A percentile compares a stretch with the other conserved stretches of the same genome.
Evolutionary conservation across 2,888 invertebrate species (phyloP).

Genomic region (Chaetoderma sp.): DNA sequence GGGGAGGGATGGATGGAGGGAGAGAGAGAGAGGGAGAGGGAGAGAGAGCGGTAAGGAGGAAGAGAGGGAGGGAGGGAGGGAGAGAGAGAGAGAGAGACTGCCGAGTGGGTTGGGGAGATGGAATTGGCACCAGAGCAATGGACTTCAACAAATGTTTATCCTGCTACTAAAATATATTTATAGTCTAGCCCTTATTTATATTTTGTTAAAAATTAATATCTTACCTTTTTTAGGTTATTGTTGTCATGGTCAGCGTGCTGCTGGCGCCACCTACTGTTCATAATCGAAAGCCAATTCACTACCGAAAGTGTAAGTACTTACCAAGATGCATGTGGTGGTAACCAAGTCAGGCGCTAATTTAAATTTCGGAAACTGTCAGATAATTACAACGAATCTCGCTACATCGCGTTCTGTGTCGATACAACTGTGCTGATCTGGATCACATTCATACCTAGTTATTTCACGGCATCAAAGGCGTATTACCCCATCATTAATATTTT

Average conservation of each 20-base stretch:
- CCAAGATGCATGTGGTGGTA: no score
- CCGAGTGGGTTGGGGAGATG: no score
- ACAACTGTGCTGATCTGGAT: constrained; percentile 51
- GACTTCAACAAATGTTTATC: no score
- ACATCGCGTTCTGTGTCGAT: constrained; percentile 55
- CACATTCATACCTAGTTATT: constrained; percentile 49
- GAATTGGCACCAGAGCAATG: no score
- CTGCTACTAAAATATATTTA: no score
- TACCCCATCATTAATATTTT: no score
- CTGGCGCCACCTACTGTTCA: constrained; percentile 39
- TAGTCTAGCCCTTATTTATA: no score
- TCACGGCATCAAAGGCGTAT: constrained; percentile 41
- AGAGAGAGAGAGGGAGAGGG: neutral
- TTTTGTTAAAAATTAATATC: no score
- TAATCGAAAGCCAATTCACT: constrained; percentile 44
- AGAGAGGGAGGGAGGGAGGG: neutral
- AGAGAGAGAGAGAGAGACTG: neutral
- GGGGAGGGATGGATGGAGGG: no score
- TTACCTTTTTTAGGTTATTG: constrained; percentile 37
- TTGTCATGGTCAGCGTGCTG: constrained; percentile 40
- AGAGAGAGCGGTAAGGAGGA: no score
- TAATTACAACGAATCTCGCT: constrained; percentile 61
- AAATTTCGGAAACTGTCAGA: constrained; percentile 58
- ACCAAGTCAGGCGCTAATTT: constrained; percentile 54
- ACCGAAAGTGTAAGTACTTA: constrained; percentile 45